phyloP scores from a whole-genome alignment of 2,888 invertebrate genomes.

The Caenorhabditis auriculariae region DNA sequence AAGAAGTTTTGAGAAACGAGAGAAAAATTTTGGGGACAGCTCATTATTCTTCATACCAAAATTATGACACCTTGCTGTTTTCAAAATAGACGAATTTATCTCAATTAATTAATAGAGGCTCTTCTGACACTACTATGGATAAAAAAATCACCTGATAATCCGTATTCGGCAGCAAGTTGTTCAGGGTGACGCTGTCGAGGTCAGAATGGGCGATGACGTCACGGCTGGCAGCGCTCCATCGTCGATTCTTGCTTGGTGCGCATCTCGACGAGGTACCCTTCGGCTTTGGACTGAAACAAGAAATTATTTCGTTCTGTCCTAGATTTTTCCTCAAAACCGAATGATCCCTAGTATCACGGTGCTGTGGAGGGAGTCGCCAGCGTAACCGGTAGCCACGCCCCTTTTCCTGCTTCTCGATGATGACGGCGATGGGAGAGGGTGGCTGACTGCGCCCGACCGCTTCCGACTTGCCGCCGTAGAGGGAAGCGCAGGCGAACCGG shows the following conservation, averaged over 20 bases:
- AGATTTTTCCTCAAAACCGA: no score
- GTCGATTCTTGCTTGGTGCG: constrained; percentile 45
- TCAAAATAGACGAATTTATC: neutral
- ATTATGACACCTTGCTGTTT: neutral
- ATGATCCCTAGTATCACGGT: constrained; percentile 38
- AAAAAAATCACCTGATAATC: constrained; percentile 57
- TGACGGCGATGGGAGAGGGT: constrained; percentile 27
- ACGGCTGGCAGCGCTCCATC: constrained; percentile 44
- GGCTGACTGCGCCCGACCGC: constrained; percentile 15
- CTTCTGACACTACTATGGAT: no score
- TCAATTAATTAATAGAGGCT: no score
- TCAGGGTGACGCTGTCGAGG: constrained; percentile 34
- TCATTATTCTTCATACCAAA: neutral
- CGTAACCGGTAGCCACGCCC: constrained; percentile 14
- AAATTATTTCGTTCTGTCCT: no score
- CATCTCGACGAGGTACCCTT: constrained; percentile 49
- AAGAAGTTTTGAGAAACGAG: neutral
- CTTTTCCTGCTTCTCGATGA: constrained; percentile 13
- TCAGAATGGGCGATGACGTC: constrained; percentile 37
- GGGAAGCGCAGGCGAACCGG: constrained; percentile 51
- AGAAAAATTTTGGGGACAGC: neutral
- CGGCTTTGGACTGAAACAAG: constrained; percentile 29
- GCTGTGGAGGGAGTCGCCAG: constrained; percentile 35
- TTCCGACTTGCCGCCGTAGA: constrained; percentile 43
- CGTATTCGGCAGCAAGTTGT: constrained; percentile 48